Evolutionary conservation across 2,888 invertebrate species (phyloP), one percentile per base, ranked within the genome.

Genomic region (Drosophila phalerata): DNA sequence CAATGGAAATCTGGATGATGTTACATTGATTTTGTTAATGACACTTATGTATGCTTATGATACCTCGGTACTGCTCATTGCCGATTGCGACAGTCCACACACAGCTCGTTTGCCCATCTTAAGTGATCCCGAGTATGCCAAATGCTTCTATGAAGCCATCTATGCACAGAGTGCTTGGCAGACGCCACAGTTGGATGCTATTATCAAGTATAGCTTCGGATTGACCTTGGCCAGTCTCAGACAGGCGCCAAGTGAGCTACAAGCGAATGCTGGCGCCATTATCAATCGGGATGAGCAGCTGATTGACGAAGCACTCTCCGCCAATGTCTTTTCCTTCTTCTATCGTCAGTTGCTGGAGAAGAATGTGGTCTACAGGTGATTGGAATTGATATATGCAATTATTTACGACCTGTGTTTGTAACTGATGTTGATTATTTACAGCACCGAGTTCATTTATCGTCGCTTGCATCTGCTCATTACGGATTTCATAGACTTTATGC

Each of bases 401-500:
- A 28, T 6, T 6, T 28, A 6, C 28, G 28, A 6, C 25, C 25
- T 25, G 3, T 2, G 5, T 25, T 25, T 28, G 8, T 30, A 30
- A 30, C 15, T 60, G 9, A 0, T 11, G 17, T 40, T 19, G 5
- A 5, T 11, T 25, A 8, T 6, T 55, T 42, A 0, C 61, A 91
- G 91, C 69, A 95, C 96, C 92, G 96, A 97, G 92, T 98, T 97
- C 91, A 96, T 97, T 89, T 94, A 97, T 83, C 94, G 96, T 22
- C 94, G 97, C 47, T 93, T 98, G 48, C 98, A 99, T 93, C 94
- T 95, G 15, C 93, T 98, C 9, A 94, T 98, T 57, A 97, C 97
- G 0, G 98, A 98, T 93, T 98, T 99, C 87, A 97, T 99, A 51
- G 96, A 97, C 72, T 94, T 97, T 60, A 97, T 98, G 97, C 98